Evolutionary conservation across 2,797 vertebrate species (phyloP), one percentile per base, ranked within the genome.

Genomic region (Neostethus bicornis): DNA sequence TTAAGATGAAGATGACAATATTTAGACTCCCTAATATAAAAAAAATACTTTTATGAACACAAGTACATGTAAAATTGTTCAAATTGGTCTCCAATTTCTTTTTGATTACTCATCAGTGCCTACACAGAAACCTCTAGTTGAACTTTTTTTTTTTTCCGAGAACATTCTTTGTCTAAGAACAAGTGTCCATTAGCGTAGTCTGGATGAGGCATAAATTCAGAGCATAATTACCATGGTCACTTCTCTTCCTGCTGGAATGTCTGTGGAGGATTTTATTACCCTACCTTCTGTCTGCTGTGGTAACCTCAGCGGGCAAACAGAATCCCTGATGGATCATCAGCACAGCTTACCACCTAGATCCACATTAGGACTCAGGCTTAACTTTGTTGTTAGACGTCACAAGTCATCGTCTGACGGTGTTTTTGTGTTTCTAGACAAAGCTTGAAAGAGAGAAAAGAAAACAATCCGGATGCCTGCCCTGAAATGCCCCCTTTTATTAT

Each of bases 401-500:
- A 0, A 56, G 64, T 84, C 81, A 84, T 89, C 91, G 89, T 91
- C 66, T 49, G 7, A 35, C 31, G 34, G 4, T 5, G 29, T 51
- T 81, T 89, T 84, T 85, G 66, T 87, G 81, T 89, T 70, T 68
- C 23, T 1, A 83, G 75, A 89, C 88, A 90, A 90, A 86, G 80
- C 56, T 46, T 41, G 60, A 78, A 65, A 74, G 65, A 75, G 57
- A 82, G 77, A 76, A 86, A 89, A 79, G 81, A 82, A 80, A 83
- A 77, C 80, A 76, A 86, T 84, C 74, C 61, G 74, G 79, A 83
- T 73, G 63, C 73, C 77, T 73, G 25, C 75, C 67, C 75, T 67
- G 75, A 83, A 84, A 81, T 29, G 59, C 50, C 57, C 52, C 58
- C 37, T 69, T 84, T 85, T 87, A 70, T 80, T 54, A 87, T 77